These are phyloP conservation scores for Nothoprocta pentlandii DNA, from an alignment of 2,113 vertebrate species.

Conservation along the genomic window DNA sequence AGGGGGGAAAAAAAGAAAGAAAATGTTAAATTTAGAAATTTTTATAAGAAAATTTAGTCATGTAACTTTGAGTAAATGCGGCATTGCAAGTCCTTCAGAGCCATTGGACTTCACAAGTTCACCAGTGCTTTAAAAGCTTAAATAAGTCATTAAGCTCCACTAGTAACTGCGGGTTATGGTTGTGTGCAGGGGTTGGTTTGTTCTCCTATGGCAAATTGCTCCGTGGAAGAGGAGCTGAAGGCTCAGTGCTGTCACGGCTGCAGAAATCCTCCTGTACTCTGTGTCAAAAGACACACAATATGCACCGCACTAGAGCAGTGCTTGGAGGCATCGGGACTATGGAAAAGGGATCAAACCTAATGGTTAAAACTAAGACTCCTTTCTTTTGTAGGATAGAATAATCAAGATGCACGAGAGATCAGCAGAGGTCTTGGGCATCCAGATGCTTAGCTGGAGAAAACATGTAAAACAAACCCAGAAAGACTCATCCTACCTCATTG, in stretches of 20 bases:
- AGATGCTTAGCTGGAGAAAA: not conserved
- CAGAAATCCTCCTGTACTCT: not conserved
- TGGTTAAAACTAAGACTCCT: not conserved
- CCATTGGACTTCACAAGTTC: not conserved
- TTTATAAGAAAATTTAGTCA: not conserved
- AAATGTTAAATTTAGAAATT: too few species aligned
- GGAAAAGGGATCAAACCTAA: not conserved
- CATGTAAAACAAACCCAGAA: not conserved
- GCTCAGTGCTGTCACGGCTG: not conserved
- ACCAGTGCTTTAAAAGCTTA: not conserved
- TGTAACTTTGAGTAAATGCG: not conserved
- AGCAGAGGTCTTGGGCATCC: not conserved
- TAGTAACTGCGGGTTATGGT: not conserved
- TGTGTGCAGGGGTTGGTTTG: not conserved
- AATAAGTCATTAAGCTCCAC: not conserved
- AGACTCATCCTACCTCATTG: not conserved
- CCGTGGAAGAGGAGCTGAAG: not conserved
- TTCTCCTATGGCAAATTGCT: not conserved
- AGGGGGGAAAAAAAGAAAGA: too few species aligned
- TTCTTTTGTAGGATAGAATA: not conserved
- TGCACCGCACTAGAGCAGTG: not conserved
- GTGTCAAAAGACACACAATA: not conserved
- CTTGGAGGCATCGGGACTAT: not conserved
- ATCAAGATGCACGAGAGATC: not conserved
- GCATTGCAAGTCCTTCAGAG: fast-evolving